Conservation (phyloP, 1,140 invertebrate species). For the Zaprionus nigranus region DNA sequence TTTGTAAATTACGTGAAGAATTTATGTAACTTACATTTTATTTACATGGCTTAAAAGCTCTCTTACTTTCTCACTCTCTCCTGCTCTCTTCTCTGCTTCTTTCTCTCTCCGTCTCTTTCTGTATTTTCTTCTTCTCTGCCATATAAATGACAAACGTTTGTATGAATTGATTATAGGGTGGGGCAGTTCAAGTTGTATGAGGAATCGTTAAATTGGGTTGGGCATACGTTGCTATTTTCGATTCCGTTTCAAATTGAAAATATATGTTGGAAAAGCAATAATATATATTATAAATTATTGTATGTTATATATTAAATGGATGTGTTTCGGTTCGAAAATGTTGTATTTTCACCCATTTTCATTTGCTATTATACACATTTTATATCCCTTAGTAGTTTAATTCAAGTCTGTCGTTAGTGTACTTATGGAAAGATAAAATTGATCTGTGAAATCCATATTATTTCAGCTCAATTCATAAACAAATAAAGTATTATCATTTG, state of each 20-base stretch:
- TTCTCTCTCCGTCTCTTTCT: background rate
- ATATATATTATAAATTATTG: background rate
- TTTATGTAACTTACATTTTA: constrained; percentile 30
- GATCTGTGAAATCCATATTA: background rate
- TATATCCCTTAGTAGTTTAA: background rate
- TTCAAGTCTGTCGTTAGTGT: background rate
- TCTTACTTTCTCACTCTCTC: background rate
- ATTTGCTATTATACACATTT: background rate
- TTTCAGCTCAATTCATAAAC: background rate
- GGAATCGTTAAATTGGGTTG: background rate
- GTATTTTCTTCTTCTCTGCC: background rate
- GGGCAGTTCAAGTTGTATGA: constrained; percentile 11
- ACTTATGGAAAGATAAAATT: no score
- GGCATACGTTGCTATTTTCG: constrained; percentile 6
- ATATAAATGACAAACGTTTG: constrained; percentile 1
- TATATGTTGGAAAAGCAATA: no score
- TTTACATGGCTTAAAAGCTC: constrained; percentile 8
- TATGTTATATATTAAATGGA: background rate
- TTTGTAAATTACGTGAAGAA: constrained; percentile 26
- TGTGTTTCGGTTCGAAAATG: no score
- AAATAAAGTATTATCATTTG: background rate
- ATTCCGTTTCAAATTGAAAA: background rate
- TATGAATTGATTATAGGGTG: constrained; percentile 29
- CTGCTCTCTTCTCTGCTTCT: background rate
- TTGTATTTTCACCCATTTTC: background rate